Conservation (phyloP, 2,113 vertebrate species). For the Apaloderma vittatum region DNA sequence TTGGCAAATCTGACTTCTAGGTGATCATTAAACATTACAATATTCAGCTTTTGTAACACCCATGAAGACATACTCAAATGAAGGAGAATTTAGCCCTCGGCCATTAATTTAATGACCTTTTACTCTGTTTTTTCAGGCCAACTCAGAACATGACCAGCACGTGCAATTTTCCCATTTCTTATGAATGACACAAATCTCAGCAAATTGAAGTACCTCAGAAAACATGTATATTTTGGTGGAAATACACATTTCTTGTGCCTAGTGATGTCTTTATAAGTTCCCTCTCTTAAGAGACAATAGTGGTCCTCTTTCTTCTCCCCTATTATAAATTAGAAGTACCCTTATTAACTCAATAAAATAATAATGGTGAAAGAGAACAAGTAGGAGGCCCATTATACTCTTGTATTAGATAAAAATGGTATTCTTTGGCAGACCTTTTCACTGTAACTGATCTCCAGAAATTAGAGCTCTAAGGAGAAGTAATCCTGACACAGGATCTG, state of each 20-base stretch:
- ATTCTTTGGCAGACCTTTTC: neutral
- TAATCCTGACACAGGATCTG: neutral
- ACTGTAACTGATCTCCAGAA: neutral
- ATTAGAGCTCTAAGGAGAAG: neutral
- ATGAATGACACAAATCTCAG: neutral
- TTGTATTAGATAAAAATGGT: neutral
- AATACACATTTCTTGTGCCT: neutral
- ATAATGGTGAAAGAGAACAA: neutral
- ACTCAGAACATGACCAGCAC: neutral
- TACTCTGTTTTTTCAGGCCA: constrained; percentile 6
- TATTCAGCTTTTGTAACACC: neutral
- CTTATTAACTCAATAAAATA: constrained; percentile 15
- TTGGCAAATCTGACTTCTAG: neutral
- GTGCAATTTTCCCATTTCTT: neutral
- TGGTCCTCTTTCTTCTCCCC: neutral
- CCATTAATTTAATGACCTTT: constrained; percentile 35
- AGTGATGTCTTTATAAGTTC: neutral
- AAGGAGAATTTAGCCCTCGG: constrained; percentile 1
- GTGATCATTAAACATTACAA: neutral
- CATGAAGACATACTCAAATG: neutral
- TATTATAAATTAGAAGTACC: neutral
- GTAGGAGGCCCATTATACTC: neutral
- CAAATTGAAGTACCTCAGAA: neutral
- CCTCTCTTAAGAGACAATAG: neutral
- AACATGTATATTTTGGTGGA: neutral